Evolutionary conservation across 2,113 vertebrate genomes (phyloP).

Genomic region (Ptyas mucosa): DNA sequence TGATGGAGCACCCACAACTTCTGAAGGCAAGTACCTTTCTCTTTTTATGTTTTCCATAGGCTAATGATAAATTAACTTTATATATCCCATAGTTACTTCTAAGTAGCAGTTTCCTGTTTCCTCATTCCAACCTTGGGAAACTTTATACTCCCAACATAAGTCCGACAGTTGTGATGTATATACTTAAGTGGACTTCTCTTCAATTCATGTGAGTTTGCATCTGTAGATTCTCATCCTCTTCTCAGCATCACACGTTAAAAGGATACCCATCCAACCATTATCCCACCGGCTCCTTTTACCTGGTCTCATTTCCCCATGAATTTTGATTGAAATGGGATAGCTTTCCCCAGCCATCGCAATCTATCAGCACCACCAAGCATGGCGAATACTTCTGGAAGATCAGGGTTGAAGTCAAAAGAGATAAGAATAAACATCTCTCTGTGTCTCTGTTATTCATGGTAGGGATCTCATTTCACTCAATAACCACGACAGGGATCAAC

Average conservation of each 20-base stretch:
- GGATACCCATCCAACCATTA: neutral
- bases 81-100: neutral
- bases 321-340: neutral
- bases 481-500: neutral
- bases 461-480: neutral
- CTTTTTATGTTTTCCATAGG: neutral
- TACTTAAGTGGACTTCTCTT: neutral
- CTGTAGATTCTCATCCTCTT: neutral
- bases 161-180: neutral
- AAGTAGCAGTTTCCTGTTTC: neutral
- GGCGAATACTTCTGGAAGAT: neutral
- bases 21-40: neutral
- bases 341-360: neutral
- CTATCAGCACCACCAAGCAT: neutral
- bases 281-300: neutral
- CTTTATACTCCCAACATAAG: neutral
- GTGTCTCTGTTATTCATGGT: neutral
- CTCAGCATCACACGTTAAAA: neutral
- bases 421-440: neutral
- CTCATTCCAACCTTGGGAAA: neutral
- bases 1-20: too few relatives aligned
- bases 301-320: neutral
- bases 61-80: neutral
- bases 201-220: neutral
- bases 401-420: neutral